Percentiles rank a stretch among this genome's conserved stretches.
These are phyloP conservation scores for Sciurus niger DNA, from an alignment of 2,113 vertebrate species.

Conservation along the genomic window DNA sequence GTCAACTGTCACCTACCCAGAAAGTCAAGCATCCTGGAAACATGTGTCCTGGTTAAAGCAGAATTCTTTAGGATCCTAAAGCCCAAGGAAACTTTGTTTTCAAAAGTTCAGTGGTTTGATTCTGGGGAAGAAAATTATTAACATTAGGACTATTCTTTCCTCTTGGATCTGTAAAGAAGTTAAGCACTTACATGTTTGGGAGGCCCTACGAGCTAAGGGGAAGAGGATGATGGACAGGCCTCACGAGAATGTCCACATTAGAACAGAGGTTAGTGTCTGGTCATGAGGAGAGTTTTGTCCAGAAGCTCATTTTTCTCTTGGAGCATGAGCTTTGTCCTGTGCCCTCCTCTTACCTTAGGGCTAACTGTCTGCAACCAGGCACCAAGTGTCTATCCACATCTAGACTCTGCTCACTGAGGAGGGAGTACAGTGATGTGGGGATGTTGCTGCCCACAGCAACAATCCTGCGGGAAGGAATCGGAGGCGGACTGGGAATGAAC, in stretches of 20 bases:
- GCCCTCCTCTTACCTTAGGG: neutral
- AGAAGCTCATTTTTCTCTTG: neutral
- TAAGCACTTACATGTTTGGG: neutral
- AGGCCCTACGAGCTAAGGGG: too few species aligned
- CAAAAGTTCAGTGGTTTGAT: neutral
- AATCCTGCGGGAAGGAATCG: too few species aligned
- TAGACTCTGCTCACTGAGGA: neutral
- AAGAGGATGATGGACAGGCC: neutral
- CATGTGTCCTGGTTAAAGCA: neutral
- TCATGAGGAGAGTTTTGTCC: neutral
- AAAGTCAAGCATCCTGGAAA: neutral
- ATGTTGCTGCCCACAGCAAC: too few species aligned
- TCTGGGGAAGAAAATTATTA: neutral
- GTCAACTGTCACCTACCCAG: fast-evolving
- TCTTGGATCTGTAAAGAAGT: constrained; percentile 88
- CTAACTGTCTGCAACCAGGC: neutral
- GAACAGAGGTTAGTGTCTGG: neutral
- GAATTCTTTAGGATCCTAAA: neutral
- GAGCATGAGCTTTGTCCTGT: neutral
- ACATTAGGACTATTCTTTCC: constrained; percentile 15
- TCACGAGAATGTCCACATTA: neutral
- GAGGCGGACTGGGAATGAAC: too few species aligned
- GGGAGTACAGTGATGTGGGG: neutral
- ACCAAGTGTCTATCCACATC: too few species aligned
- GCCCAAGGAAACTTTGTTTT: too few species aligned